These are phyloP conservation scores for Reinhardtius hippoglossoides DNA, from an alignment of 2,113 vertebrate species.

Conservation along the genomic window DNA sequence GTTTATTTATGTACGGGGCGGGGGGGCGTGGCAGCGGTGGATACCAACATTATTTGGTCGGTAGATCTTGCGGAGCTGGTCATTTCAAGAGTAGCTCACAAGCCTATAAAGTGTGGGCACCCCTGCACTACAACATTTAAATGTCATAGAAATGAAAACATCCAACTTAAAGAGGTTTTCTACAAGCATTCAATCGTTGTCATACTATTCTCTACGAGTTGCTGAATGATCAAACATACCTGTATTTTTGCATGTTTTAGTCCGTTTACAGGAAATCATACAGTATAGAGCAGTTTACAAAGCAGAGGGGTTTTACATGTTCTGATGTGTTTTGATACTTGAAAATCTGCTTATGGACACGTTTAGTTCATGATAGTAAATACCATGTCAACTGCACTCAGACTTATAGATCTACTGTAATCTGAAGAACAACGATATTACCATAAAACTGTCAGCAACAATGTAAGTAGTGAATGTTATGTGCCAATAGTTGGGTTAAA, in stretches of 20 bases:
- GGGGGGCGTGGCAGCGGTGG: no score
- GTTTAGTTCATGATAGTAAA: background rate
- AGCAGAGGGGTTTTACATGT: background rate
- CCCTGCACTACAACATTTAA: background rate
- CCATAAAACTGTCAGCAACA: background rate
- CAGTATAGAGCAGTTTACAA: background rate
- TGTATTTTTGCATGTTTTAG: slow-evolving; percentile 23
- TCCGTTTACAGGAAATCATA: background rate
- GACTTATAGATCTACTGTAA: background rate
- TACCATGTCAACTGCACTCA: background rate
- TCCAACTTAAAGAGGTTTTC: no score
- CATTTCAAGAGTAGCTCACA: no score
- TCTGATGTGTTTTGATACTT: no score
- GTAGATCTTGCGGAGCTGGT: no score
- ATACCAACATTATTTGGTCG: no score
- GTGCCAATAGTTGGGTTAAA: background rate
- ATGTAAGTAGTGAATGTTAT: background rate
- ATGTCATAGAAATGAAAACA: background rate
- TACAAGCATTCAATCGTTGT: background rate
- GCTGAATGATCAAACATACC: background rate
- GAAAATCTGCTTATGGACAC: no score
- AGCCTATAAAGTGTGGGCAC: no score
- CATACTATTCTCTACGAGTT: slow-evolving; percentile 5
- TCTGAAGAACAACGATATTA: background rate
- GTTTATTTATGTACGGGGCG: no score